Conservation (phyloP, 53 echinoderm and acorn worm species). For the Antedon mediterranea region DNA sequence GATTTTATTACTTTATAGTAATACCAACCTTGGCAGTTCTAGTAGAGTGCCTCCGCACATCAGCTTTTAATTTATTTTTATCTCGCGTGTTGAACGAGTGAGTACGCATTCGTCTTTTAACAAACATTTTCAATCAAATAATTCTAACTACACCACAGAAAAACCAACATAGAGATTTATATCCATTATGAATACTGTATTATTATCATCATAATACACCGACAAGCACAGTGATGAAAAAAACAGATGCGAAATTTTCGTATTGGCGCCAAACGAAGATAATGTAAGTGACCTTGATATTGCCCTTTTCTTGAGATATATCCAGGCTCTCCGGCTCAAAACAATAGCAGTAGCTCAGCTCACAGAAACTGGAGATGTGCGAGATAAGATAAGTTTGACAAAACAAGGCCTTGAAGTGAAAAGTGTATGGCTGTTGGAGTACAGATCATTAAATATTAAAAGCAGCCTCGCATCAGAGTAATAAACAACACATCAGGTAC, state of each 20-base stretch:
- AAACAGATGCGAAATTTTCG: neutral
- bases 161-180: neutral
- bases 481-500: too few species aligned
- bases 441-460: neutral
- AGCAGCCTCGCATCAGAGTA: neutral
- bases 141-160: neutral
- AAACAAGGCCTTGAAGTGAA: neutral
- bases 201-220: neutral
- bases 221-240: neutral
- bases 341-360: neutral
- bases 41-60: neutral
- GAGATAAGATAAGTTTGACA: neutral
- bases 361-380: neutral
- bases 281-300: neutral
- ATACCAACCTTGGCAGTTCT: neutral
- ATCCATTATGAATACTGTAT: neutral
- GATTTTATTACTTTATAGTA: too few species aligned
- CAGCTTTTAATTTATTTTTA: neutral
- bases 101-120: neutral
- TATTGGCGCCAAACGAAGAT: neutral
- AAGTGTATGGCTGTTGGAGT: too few species aligned
- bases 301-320: neutral
- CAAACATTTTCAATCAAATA: neutral
- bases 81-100: neutral
- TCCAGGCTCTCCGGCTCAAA: neutral